Evolutionary conservation across 2,113 vertebrate genomes (phyloP).

Genomic region (Danionella cerebrum): DNA sequence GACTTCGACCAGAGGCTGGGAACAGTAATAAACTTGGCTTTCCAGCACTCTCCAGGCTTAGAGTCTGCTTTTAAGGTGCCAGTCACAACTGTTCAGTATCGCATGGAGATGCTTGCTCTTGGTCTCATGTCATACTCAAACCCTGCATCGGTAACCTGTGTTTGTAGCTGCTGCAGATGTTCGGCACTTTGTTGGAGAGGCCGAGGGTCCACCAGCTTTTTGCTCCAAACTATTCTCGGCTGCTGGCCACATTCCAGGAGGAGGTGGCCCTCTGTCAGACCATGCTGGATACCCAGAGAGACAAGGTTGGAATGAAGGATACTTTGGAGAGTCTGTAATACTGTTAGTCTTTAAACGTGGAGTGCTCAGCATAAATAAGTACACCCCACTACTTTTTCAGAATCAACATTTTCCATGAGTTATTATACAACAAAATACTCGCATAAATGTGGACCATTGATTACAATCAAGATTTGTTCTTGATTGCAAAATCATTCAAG

Average conservation of each 20-base stretch:
- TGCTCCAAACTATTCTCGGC: constrained; percentile 55
- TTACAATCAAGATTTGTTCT: no score
- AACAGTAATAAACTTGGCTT: constrained; percentile 70
- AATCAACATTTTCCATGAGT: no score
- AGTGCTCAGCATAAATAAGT: no score
- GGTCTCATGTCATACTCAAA: background rate
- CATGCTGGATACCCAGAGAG: constrained; percentile 61
- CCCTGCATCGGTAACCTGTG: background rate
- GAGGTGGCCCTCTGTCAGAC: constrained; percentile 61
- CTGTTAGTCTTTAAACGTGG: constrained; percentile 1
- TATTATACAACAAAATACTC: no score
- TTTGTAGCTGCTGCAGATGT: constrained; percentile 59
- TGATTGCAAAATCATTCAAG: no score
- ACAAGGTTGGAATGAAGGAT: constrained; percentile 46
- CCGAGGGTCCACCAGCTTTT: constrained; percentile 57
- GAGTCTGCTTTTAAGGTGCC: constrained; percentile 67
- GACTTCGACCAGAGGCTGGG: constrained; percentile 70
- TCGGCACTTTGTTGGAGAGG: constrained; percentile 62
- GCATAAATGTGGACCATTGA: no score
- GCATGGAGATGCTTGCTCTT: background rate
- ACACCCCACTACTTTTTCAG: no score
- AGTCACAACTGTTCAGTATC: no score
- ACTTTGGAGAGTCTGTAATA: no score
- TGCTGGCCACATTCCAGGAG: constrained; percentile 64
- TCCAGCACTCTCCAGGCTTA: constrained; percentile 68